A percentile compares a stretch with the other conserved stretches of the same genome.
phyloP scores from a whole-genome alignment of 2,113 vertebrate species.

The Prionailurus bengalensis region DNA sequence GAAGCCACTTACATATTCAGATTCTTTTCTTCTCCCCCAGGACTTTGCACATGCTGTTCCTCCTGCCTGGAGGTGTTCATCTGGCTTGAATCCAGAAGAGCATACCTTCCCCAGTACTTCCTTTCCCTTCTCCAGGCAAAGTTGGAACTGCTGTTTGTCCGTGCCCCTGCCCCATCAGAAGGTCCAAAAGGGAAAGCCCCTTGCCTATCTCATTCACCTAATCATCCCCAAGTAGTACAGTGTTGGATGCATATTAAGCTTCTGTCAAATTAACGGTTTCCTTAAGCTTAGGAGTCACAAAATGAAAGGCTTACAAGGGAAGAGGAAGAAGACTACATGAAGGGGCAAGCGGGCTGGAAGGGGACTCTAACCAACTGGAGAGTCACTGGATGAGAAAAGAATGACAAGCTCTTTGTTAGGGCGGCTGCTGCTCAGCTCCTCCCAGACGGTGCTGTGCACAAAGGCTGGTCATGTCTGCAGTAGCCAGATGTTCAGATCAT shows the following conservation, averaged over 20 bases:
- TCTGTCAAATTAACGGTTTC: not conserved
- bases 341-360: not conserved
- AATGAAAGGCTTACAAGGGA: not conserved
- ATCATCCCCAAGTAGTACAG: not conserved
- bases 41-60: not conserved
- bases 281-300: constrained; percentile 1
- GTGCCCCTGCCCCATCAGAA: too few relatives aligned
- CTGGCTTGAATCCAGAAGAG: not conserved
- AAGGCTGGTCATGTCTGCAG: not conserved
- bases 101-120: not conserved
- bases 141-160: not conserved
- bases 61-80: not conserved
- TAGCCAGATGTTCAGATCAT: not conserved
- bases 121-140: not conserved
- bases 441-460: not conserved
- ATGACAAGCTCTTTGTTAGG: not conserved
- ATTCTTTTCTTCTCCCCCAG: not conserved
- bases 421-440: not conserved
- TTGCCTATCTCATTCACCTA: not conserved
- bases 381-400: not conserved
- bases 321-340: not conserved
- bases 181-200: not conserved
- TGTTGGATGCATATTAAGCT: not conserved
- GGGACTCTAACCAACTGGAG: not conserved
- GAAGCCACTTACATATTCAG: not conserved